Conservation (phyloP, 2,888 invertebrate genomes). For the Emmelina monodactyla region DNA sequence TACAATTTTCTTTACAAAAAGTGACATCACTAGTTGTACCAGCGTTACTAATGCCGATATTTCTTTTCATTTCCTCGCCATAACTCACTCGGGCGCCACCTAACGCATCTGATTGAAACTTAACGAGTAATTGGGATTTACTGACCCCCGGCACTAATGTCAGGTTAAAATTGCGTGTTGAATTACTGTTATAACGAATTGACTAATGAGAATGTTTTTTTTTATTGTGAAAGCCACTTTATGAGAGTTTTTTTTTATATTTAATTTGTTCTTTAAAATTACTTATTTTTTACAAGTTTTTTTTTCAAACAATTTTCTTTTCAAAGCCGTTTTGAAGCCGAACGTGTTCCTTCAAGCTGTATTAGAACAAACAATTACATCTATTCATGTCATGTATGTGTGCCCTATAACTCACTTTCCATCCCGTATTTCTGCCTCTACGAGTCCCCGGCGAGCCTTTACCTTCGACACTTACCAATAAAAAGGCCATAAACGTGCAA, state of each 20-base stretch:
- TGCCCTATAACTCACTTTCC: background rate
- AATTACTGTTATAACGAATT: no score
- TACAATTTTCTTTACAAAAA: no score
- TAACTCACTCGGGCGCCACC: slow-evolving; percentile 17
- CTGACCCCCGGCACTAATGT: slow-evolving; percentile 15
- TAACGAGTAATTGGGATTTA: slow-evolving; percentile 48
- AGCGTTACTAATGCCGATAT: slow-evolving; percentile 43
- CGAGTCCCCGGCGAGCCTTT: slow-evolving; percentile 43
- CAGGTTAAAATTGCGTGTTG: no score
- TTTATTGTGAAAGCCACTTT: no score
- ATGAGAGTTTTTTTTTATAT: no score
- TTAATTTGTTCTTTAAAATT: no score
- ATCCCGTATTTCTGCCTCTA: slow-evolving; percentile 18
- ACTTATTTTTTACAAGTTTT: no score
- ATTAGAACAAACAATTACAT: slow-evolving; percentile 7
- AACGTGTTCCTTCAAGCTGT: no score
- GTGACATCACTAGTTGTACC: slow-evolving; percentile 15
- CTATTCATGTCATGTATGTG: slow-evolving; percentile 2
- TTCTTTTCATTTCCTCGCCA: slow-evolving; percentile 37
- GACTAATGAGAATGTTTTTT: no score
- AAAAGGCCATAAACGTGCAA: slow-evolving; percentile 27
- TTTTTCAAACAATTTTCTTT: no score
- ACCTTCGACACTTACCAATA: slow-evolving; percentile 17
- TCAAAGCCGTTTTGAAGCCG: no score
- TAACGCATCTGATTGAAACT: slow-evolving; percentile 43